These are phyloP conservation scores for Phylloscopus whistleri DNA, from an alignment of 2,113 vertebrate species.

Conservation along the genomic window DNA sequence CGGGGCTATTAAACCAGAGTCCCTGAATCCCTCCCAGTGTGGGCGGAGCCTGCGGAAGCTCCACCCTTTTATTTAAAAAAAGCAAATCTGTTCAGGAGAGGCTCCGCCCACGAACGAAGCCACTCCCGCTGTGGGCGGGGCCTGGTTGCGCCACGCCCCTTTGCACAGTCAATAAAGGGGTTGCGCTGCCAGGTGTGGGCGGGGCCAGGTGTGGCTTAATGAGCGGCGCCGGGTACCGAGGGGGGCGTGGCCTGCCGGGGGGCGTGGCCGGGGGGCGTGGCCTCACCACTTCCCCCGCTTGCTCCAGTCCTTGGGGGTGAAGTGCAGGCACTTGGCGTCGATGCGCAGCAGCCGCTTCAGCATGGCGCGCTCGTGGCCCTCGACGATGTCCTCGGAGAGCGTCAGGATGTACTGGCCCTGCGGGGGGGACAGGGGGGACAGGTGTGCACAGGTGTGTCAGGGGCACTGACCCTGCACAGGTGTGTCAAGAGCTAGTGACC, in stretches of 20 bases:
- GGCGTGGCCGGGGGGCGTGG: not conserved
- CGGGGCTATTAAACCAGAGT: fast-evolving
- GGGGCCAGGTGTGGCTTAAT: not conserved
- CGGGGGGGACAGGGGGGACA: not conserved
- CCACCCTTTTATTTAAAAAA: not conserved
- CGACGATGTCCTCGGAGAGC: not conserved
- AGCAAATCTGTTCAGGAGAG: fast-evolving
- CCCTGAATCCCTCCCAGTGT: not conserved
- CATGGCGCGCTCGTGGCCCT: not conserved
- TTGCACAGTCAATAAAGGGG: too few species aligned
- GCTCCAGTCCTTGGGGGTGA: not conserved
- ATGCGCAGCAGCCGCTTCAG: not conserved
- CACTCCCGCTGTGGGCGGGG: fast-evolving
- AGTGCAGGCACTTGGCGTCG: not conserved
- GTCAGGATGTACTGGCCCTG: not conserved
- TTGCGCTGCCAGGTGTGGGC: too few species aligned
- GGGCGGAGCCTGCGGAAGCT: not conserved
- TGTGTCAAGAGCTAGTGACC: too few species aligned
- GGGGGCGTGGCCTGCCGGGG: not conserved
- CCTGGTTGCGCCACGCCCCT: too few species aligned
- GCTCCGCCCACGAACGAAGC: not conserved
- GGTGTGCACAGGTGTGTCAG: not conserved
- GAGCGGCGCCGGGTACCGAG: not conserved
- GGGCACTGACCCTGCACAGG: not conserved
- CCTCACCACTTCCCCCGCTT: not conserved